Evolutionary conservation across 2,888 invertebrate species (phyloP).

Genomic region (Ochlodes sylvanus): DNA sequence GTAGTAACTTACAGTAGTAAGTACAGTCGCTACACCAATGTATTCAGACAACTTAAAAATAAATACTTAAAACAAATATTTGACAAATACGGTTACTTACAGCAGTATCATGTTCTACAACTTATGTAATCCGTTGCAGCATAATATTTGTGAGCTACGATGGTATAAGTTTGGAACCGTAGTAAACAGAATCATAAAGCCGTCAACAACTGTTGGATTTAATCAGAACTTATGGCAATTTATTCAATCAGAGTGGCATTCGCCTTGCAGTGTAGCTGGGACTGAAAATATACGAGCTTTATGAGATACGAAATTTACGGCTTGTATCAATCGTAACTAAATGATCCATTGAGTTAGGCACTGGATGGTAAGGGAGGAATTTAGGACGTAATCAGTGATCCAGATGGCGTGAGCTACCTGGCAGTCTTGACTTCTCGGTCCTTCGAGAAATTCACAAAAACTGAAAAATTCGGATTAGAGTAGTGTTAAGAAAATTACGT

Average conservation of each 20-base stretch:
- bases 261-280: neutral
- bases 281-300: conserved; percentile 12
- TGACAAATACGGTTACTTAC: neutral
- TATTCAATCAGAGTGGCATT: conserved; percentile 7
- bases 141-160: conserved; percentile 13
- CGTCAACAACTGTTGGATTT: conserved; percentile 8
- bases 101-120: neutral
- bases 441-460: too few relatives aligned
- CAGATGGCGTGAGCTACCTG: too few relatives aligned
- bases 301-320: conserved; percentile 3
- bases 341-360: neutral
- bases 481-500: too few relatives aligned
- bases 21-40: too few relatives aligned
- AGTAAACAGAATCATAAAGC: conserved; percentile 13
- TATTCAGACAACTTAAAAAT: neutral
- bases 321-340: conserved; percentile 7
- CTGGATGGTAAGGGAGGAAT: too few relatives aligned
- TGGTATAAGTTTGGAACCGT: conserved; percentile 12
- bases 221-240: conserved; percentile 19
- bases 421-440: too few relatives aligned
- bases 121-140: neutral
- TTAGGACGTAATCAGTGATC: too few relatives aligned
- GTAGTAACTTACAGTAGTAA: too few relatives aligned
- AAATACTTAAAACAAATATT: conserved; percentile 11
- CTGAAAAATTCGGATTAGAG: too few relatives aligned